These are phyloP conservation scores for Eulithis testata DNA, from an alignment of 2,888 invertebrate species.

Conservation along the genomic window DNA sequence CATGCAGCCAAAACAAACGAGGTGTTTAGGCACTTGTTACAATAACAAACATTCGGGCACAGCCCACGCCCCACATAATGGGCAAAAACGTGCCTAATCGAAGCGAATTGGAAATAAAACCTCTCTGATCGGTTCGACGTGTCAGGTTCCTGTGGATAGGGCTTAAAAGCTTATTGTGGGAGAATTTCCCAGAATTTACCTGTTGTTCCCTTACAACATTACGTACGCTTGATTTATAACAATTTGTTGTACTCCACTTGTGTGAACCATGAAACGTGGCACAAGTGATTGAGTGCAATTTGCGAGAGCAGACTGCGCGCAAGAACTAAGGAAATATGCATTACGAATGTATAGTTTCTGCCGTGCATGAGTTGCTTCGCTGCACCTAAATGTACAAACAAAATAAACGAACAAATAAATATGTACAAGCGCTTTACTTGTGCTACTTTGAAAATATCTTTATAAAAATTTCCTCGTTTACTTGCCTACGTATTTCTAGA, in stretches of 20 bases:
- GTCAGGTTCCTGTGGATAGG: constrained; percentile 62
- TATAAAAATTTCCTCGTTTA: constrained; percentile 6
- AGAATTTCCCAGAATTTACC: constrained; percentile 63
- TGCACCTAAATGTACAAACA: constrained; percentile 38
- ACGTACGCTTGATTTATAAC: constrained; percentile 39
- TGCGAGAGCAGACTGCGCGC: constrained; percentile 30
- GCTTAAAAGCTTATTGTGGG: constrained; percentile 74
- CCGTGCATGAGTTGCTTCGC: constrained; percentile 34
- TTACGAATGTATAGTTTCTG: constrained; percentile 34
- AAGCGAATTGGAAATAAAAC: constrained; percentile 63
- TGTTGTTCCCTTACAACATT: constrained; percentile 41
- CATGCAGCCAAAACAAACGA: constrained; percentile 77
- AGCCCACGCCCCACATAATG: constrained; percentile 52
- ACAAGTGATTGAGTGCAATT: constrained; percentile 37
- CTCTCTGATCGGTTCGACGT: constrained; percentile 62
- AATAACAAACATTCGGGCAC: constrained; percentile 73
- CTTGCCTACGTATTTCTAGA: background rate
- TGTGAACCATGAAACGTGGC: constrained; percentile 29
- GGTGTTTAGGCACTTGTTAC: constrained; percentile 74
- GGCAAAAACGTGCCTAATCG: constrained; percentile 74
- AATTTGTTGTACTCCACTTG: constrained; percentile 32
- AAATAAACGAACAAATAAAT: constrained; percentile 25
- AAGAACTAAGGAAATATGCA: constrained; percentile 27
- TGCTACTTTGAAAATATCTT: constrained; percentile 27
- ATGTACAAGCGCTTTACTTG: constrained; percentile 32